phyloP scores from a whole-genome alignment of 1,140 invertebrate species.

The Acyrthosiphon pisum region DNA sequence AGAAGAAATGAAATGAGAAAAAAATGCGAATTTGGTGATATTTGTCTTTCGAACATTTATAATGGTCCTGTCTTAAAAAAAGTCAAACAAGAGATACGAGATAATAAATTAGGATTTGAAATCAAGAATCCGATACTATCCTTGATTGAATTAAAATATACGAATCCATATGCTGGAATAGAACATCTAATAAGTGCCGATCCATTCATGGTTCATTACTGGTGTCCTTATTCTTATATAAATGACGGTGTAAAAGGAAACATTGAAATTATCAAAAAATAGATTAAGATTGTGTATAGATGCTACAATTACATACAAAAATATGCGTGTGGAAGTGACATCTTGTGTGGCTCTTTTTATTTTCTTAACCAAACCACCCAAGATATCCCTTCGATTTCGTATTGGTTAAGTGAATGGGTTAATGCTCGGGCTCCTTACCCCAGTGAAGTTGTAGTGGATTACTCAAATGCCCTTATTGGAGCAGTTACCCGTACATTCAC shows the following conservation, averaged over 20 bases:
- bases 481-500: not conserved
- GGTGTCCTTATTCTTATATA: not conserved
- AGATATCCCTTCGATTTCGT: not conserved
- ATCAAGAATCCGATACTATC: not conserved
- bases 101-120: not conserved
- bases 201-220: not conserved
- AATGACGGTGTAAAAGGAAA: not conserved
- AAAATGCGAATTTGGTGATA: not conserved
- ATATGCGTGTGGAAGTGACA: too few relatives aligned
- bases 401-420: not conserved
- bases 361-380: not conserved
- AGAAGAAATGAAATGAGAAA: not conserved
- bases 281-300: not conserved
- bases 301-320: not conserved
- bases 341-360: too few relatives aligned
- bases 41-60: not conserved
- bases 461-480: not conserved
- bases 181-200: not conserved
- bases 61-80: not conserved
- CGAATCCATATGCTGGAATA: not conserved
- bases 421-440: not conserved
- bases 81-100: not conserved
- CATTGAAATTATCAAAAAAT: not conserved
- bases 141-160: not conserved
- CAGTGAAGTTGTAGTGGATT: not conserved